Evolutionary conservation across 1,140 invertebrate genomes (phyloP), one percentile per base, ranked within the genome.

Genomic region (Nixonia krombeini): DNA sequence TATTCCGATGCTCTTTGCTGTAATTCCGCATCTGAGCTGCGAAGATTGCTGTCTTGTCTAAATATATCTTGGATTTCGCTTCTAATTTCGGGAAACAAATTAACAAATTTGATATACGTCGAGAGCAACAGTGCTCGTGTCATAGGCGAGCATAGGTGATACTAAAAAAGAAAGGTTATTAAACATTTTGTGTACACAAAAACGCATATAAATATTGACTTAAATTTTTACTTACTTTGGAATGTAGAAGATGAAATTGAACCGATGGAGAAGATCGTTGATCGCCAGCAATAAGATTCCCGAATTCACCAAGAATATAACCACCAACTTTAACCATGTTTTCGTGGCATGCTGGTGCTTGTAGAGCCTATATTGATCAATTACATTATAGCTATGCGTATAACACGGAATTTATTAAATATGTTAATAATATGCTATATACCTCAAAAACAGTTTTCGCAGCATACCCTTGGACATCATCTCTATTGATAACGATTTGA

Each of bases 281-380:
- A 87, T 99, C 98, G 7, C 98, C 98, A 70, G 98, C 98, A 80
- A 99, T 99, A 15, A 99, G 88, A 87, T 99, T 99, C 18, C 98
- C 98, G 88, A 99, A 99, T 87, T 99, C 98, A 49, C 98, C 98
- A 31, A 99, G 88, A 74, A 99, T 99, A 74, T 99, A 99, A 17
- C 97, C 98, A 45, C 98, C 98, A 35, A 99, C 98, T 91, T 99
- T 99, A 0, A 99, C 98, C 98, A 99, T 99, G 84, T 99, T 99
- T 87, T 99, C 98, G 86, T 99, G 98, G 81, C 98, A 99, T 40
- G 98, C 97, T 17, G 96, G 96, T 33, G 97, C 96, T 89, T 99
- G 96, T 38, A 99, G 85, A 61, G 97, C 95, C 90, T 93, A 76
- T n/a, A n/a, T n/a, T n/a, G n/a, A n/a, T n/a, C n/a, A n/a, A n/a